These are phyloP conservation scores for Sula dactylatra DNA, from an alignment of 2,113 vertebrate genomes.

Conservation along the genomic window DNA sequence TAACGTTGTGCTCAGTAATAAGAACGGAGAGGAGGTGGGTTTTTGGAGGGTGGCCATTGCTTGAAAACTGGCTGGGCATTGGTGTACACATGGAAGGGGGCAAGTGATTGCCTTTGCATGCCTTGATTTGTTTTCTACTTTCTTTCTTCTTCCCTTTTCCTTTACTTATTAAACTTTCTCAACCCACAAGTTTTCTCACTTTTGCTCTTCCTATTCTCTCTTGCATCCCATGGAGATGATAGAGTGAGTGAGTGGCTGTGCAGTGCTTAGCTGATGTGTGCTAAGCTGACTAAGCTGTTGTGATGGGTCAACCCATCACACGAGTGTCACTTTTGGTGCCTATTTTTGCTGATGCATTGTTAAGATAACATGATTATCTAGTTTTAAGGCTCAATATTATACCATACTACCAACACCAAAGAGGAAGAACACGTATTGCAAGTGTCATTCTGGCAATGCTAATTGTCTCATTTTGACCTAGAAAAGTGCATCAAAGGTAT, in stretches of 20 bases:
- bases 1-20: not conserved
- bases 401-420: not conserved
- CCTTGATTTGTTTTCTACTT: not conserved
- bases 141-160: not conserved
- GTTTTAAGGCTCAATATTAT: not conserved
- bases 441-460: not conserved
- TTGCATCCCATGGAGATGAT: not conserved
- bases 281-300: too few species aligned
- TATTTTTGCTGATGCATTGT: not conserved
- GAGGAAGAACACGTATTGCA: not conserved
- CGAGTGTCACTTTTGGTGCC: fast-evolving
- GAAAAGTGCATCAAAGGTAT: not conserved
- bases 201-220: not conserved
- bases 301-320: not conserved
- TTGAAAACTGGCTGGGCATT: not conserved
- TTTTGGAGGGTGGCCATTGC: not conserved
- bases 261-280: not conserved
- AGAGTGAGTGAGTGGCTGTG: not conserved
- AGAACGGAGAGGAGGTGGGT: not conserved
- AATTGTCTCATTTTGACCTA: not conserved
- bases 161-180: not conserved
- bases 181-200: not conserved
- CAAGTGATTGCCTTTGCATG: not conserved
- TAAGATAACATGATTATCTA: not conserved
- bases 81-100: not conserved